Base-by-base conservation (phyloP, 2,113 vertebrate genomes). In the Gadus chalcogrammus region DNA sequence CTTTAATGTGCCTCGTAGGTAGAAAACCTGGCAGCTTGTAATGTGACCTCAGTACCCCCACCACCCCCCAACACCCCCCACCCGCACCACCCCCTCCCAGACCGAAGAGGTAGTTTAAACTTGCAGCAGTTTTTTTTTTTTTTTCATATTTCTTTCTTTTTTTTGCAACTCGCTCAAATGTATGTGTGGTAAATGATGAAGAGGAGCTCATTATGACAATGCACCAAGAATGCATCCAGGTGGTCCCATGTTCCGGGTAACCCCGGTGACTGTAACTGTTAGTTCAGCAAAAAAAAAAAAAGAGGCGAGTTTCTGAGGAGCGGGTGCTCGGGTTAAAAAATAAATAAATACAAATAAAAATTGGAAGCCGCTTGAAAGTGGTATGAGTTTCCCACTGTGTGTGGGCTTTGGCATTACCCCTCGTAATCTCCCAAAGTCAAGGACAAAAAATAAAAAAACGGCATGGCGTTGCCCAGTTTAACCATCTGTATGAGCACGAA, bases 1-100 rank as follows among this genome's bases (percentile, higher is more conserved):
- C 89, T 90, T 89, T 85, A 91, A 91, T 77, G 80, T 88, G 82
- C 93, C 90, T 94, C 84, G 92, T 94, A 88, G 90, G 90, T 91
- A 89, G 79, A 71, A 78, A 88, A 84, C 73, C 64, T 88, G 88
- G 93, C 91, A 91, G 88, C 89, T 92, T 0, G 16, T 93, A 93
- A 95, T 91, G 85, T 89, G 90, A 91, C 88, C 92, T 92, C 91
- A 95, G 89, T 91, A 93, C 89, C 85, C 77, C 38, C 38, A 6
- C 1, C 38, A 42, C 38, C 5, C 42, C 42, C 38, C 38, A 6
- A 6, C 38, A 42, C 38, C 5, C 42, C 42, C 42, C 42, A 9
- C 42, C 12, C 42, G 1, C 42, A 9, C 42, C 42, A 48, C 42
- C 42, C 42, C 42, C 42, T 48, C 42, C 42, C 42, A 48, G 42